Conservation (phyloP, 2,797 vertebrate species). For the Masticophis lateralis region DNA sequence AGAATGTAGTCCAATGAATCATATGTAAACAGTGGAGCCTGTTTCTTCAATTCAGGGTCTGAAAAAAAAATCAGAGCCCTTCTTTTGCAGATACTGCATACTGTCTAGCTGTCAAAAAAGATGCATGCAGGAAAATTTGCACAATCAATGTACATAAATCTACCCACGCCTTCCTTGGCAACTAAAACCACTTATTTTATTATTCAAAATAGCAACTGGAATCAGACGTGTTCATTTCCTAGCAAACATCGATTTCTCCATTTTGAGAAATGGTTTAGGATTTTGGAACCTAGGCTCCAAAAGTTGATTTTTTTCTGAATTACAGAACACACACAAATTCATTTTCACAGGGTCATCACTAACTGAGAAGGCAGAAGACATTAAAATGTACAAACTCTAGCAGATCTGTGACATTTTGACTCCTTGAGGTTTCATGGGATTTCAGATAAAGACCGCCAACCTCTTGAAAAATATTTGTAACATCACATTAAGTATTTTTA, state of each 20-base stretch:
- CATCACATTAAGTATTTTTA: not conserved
- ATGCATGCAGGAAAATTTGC: not conserved
- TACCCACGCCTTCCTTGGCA: not conserved
- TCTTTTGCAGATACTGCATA: not conserved
- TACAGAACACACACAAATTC: not conserved
- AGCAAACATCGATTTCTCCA: not conserved
- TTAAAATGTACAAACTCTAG: not conserved
- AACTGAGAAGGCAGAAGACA: not conserved
- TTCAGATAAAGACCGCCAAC: not conserved
- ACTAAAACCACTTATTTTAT: not conserved
- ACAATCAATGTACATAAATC: not conserved
- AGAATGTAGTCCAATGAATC: not conserved
- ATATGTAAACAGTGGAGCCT: not conserved
- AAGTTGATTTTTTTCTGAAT: not conserved
- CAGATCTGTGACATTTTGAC: not conserved
- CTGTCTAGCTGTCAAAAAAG: not conserved
- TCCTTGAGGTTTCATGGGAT: not conserved
- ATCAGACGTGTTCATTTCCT: not conserved
- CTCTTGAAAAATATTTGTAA: not conserved
- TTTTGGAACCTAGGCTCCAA: not conserved
- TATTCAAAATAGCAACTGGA: not conserved
- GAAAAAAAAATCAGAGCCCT: not conserved
- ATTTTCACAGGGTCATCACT: not conserved
- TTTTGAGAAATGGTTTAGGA: not conserved
- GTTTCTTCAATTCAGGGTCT: not conserved